Conservation (phyloP, 2,113 vertebrate genomes). For the Pelodiscus sinensis region DNA sequence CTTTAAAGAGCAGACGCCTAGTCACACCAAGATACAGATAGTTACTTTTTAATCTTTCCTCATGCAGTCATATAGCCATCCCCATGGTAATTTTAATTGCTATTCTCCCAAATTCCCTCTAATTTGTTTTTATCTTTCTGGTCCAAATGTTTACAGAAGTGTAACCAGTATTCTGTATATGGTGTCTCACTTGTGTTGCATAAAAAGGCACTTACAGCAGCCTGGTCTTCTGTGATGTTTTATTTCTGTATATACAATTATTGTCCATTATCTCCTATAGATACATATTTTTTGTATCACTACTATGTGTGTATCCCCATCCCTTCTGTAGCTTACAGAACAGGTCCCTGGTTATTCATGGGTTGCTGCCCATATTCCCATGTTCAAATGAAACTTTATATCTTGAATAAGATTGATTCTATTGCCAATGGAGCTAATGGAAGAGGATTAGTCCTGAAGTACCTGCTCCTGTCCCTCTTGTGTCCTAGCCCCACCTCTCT, state of each 20-base stretch:
- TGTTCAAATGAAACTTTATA: background rate
- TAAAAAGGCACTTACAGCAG: fast-evolving
- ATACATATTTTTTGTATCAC: background rate
- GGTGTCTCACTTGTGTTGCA: fast-evolving
- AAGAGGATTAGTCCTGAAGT: too few relatives aligned
- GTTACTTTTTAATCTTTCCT: background rate
- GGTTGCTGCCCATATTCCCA: background rate
- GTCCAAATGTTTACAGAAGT: background rate
- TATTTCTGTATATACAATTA: too few relatives aligned
- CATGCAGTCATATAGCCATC: background rate
- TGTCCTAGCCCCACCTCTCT: too few relatives aligned
- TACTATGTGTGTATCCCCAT: fast-evolving
- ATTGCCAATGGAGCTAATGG: too few relatives aligned
- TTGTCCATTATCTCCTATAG: fast-evolving
- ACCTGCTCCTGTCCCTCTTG: too few relatives aligned
- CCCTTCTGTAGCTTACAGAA: background rate
- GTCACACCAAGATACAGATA: too few relatives aligned
- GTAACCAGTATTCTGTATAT: background rate
- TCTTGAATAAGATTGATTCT: background rate
- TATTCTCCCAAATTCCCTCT: background rate
- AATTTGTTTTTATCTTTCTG: background rate
- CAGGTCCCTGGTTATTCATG: fast-evolving
- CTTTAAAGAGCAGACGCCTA: too few relatives aligned
- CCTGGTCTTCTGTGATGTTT: background rate
- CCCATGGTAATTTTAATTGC: background rate